These are phyloP conservation scores for Planiliza haematocheilus DNA, from an alignment of 2,113 vertebrate genomes.

Conservation along the genomic window DNA sequence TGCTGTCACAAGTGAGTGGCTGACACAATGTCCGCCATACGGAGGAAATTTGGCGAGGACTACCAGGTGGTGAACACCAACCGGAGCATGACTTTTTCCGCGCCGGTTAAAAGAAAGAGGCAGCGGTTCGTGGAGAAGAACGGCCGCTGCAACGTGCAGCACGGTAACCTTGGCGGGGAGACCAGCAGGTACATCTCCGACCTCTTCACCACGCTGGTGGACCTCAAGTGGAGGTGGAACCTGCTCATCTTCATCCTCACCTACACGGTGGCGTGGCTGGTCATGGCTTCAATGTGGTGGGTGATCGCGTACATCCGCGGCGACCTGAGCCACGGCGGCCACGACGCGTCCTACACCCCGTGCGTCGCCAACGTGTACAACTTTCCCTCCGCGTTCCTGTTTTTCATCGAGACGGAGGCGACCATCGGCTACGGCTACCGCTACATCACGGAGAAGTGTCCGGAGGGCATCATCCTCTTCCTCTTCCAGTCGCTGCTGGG, in stretches of 20 bases:
- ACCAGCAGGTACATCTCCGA: constrained; percentile 90
- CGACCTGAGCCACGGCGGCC: constrained; percentile 83
- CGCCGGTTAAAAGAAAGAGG: constrained; percentile 84
- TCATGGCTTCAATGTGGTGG: constrained; percentile 95
- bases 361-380: constrained; percentile 93
- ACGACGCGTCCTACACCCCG: constrained; percentile 83
- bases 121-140: constrained; percentile 93
- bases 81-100: constrained; percentile 71
- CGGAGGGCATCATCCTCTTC: constrained; percentile 90
- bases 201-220: constrained; percentile 91
- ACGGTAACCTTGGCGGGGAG: constrained; percentile 90
- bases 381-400: constrained; percentile 91
- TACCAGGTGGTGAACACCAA: constrained; percentile 87
- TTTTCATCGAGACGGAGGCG: constrained; percentile 92
- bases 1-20: background rate
- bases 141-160: constrained; percentile 91
- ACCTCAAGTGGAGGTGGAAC: constrained; percentile 94
- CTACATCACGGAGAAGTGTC: constrained; percentile 91
- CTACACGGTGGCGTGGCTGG: constrained; percentile 90
- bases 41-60: constrained; percentile 89
- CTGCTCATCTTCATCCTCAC: constrained; percentile 90
- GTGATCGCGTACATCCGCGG: constrained; percentile 89
- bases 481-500: constrained; percentile 91
- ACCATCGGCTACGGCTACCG: constrained; percentile 91
- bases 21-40: constrained; percentile 82